A percentile compares a stretch with the other conserved stretches of the same genome.
These are phyloP conservation scores for Diarsia rubi DNA, from an alignment of 2,888 invertebrate species.

Conservation along the genomic window DNA sequence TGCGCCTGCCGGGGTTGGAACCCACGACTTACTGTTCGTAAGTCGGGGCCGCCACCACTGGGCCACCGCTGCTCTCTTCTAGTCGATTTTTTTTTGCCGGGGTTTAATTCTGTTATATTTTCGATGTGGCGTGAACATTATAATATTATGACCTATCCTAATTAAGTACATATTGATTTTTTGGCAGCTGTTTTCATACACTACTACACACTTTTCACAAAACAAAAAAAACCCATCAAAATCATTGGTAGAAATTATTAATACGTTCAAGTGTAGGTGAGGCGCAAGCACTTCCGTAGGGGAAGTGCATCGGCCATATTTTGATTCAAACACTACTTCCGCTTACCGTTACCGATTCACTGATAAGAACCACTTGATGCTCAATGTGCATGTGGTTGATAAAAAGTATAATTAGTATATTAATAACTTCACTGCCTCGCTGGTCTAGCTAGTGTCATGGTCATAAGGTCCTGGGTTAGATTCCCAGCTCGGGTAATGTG, in stretches of 20 bases:
- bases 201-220: too few relatives aligned
- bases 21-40: too few relatives aligned
- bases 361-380: conserved; percentile 65
- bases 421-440: not conserved
- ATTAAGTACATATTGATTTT: conserved; percentile 38
- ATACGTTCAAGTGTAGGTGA: conserved; percentile 71
- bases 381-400: conserved; percentile 46
- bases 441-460: too few relatives aligned
- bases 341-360: conserved; percentile 64
- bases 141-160: conserved; percentile 15
- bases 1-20: too few relatives aligned
- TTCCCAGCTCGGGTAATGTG: too few relatives aligned
- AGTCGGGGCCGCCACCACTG: too few relatives aligned
- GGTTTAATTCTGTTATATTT: too few relatives aligned
- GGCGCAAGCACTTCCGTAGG: conserved; percentile 82
- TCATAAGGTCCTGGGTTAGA: too few relatives aligned
- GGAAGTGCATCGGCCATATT: conserved; percentile 86
- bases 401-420: conserved; percentile 36
- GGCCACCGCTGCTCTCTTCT: too few relatives aligned
- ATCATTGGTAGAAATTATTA: conserved; percentile 60
- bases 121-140: not conserved
- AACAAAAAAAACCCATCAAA: conserved; percentile 47
- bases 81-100: too few relatives aligned
- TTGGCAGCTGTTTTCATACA: conserved; percentile 38
- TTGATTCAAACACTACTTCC: conserved; percentile 87